A percentile compares a stretch with the other conserved stretches of the same genome.
Conservation (phyloP, 2,113 vertebrate species). For the Climacteris rufus region DNA sequence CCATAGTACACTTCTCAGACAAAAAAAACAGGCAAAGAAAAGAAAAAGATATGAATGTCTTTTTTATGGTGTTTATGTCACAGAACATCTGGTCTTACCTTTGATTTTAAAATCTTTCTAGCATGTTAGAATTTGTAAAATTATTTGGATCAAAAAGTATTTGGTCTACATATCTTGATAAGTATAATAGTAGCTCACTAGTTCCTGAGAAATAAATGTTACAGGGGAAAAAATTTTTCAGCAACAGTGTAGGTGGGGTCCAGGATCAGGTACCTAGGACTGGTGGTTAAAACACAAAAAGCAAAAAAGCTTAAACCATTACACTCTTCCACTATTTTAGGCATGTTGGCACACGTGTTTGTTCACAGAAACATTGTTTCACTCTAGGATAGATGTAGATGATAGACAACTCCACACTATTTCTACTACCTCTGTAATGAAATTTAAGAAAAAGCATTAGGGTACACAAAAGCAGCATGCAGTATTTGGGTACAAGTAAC, state of each 20-base stretch:
- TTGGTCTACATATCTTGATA: not conserved
- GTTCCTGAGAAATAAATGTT: not conserved
- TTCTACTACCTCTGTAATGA: not conserved
- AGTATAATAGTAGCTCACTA: not conserved
- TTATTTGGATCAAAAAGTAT: slow-evolving; percentile 12
- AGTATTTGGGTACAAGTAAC: not conserved
- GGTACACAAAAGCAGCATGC: not conserved
- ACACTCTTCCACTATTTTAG: not conserved
- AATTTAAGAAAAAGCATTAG: not conserved
- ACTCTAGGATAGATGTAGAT: not conserved
- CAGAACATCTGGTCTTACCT: slow-evolving; percentile 31
- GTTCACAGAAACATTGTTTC: not conserved
- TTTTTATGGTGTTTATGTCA: not conserved
- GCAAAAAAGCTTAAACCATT: not conserved
- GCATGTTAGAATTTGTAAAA: not conserved
- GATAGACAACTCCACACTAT: not conserved
- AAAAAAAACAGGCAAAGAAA: not conserved
- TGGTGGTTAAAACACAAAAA: not conserved
- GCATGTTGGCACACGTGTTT: not conserved
- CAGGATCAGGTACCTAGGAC: not conserved
- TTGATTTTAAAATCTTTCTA: slow-evolving; percentile 27
- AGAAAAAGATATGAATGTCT: not conserved
- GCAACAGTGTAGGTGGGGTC: not conserved
- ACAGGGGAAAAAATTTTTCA: not conserved
- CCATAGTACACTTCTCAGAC: not conserved